These are phyloP conservation scores for Chirona hameri DNA, from an alignment of 2,888 invertebrate genomes.

Conservation along the genomic window DNA sequence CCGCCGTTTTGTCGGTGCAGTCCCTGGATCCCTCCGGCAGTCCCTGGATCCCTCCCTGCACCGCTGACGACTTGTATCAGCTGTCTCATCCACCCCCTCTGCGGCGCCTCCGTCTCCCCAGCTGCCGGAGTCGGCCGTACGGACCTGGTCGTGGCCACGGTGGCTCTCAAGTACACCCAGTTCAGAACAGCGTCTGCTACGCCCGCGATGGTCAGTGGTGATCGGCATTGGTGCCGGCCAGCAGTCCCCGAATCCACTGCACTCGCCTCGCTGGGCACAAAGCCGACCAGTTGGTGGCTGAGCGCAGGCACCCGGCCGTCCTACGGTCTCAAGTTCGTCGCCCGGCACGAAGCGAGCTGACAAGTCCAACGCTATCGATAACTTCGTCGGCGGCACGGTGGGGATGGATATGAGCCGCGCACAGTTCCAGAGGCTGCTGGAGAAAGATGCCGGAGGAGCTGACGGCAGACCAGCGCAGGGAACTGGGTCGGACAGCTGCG, in stretches of 20 bases:
- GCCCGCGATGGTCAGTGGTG: conserved; percentile 87
- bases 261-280: conserved; percentile 95
- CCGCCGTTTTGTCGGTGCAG: no score
- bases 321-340: conserved; percentile 75
- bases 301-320: conserved; percentile 86
- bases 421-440: conserved; percentile 71
- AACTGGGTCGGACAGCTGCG: conserved; percentile 61
- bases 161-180: conserved; percentile 95
- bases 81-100: no score
- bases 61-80: no score
- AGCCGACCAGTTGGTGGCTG: conserved; percentile 96
- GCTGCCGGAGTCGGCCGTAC: conserved; percentile 69
- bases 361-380: conserved; percentile 92
- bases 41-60: no score
- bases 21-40: no score
- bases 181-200: conserved; percentile 97
- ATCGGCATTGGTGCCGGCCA: conserved; percentile 99
- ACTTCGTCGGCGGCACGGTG: conserved; percentile 87
- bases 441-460: conserved; percentile 67
- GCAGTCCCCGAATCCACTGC: conserved; percentile 96
- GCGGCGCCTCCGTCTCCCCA: conserved; percentile 41
- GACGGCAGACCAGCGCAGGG: conserved; percentile 61
- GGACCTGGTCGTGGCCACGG: conserved; percentile 94
- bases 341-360: conserved; percentile 83
- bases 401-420: conserved; percentile 75